phyloP scores from a whole-genome alignment of 1,140 invertebrate species.

The Arion vulgaris region DNA sequence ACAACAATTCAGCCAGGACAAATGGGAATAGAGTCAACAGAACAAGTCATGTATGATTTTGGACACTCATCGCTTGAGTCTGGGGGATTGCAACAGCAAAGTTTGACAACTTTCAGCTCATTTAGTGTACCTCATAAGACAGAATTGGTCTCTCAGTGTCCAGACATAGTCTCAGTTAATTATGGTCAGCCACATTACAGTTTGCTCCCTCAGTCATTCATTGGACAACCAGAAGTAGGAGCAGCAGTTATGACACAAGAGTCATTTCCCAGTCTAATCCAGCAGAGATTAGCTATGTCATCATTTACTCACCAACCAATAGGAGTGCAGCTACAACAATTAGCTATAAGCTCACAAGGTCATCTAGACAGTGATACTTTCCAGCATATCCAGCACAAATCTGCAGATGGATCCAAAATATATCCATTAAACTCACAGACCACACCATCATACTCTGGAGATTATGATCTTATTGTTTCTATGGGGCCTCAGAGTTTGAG shows the following conservation, averaged over 20 bases:
- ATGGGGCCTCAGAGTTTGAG: not conserved
- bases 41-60: not conserved
- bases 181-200: not conserved
- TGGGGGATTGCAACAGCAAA: not conserved
- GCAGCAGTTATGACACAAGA: not conserved
- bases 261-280: constrained; percentile 1
- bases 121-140: not conserved
- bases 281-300: constrained; percentile 28
- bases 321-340: constrained; percentile 13
- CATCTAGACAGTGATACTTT: not conserved
- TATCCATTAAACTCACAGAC: not conserved
- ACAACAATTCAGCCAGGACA: not conserved
- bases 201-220: not conserved
- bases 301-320: constrained; percentile 17
- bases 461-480: not conserved
- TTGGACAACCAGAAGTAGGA: not conserved
- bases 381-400: not conserved
- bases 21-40: not conserved
- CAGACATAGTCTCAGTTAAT: not conserved
- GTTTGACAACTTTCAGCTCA: not conserved
- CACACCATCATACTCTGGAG: not conserved
- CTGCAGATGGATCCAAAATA: not conserved
- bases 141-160: not conserved
- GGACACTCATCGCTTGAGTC: not conserved
- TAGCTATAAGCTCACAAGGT: not conserved